Evolutionary conservation across 2,113 vertebrate species (phyloP), one percentile per base, ranked within the genome.

Genomic region (Vanacampus margaritifer): DNA sequence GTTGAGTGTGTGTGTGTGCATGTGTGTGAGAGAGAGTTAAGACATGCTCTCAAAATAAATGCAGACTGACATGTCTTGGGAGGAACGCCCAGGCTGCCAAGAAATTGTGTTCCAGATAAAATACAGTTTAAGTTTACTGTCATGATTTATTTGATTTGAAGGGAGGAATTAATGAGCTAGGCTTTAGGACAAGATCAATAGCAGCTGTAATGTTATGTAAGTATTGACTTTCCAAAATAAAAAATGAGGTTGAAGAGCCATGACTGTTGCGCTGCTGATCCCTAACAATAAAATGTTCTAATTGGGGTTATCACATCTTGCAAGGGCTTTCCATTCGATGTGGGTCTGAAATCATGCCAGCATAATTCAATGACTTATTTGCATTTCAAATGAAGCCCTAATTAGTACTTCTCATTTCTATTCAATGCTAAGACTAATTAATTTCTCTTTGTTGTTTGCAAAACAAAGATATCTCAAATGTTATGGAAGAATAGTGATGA

Each of bases 281-380:
- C 32, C 69, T 73, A 70, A 78, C 59, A 72, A 79, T 80, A 57
- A 79, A 71, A 65, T 61, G 64, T 76, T 78, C 64, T 84, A 89
- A 90, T 84, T 85, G 82, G 82, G 86, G 86, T 89, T 88, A 87
- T 82, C 67, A 28, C 75, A 76, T 78, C 76, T 68, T 86, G 76
- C 74, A 54, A 79, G 67, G 73, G 68, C 77, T 79, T 78, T 76
- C 57, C 69, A 71, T 72, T 79, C 64, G 46, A 36, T 67, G 74
- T 59, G 72, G 66, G 72, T 80, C 79, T 85, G 75, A 88, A 86
- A 80, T 77, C 70, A 81, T 62, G 72, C 56, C 70, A 46, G 75
- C 80, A 89, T 87, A 87, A 88, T 89, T 87, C 68, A 88, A 88
- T 91, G 83, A 89, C 79, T 73, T 75, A 91, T 90, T 87, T 87